These are phyloP conservation scores for Troides aeacus DNA, from an alignment of 2,888 invertebrate species.

Conservation along the genomic window DNA sequence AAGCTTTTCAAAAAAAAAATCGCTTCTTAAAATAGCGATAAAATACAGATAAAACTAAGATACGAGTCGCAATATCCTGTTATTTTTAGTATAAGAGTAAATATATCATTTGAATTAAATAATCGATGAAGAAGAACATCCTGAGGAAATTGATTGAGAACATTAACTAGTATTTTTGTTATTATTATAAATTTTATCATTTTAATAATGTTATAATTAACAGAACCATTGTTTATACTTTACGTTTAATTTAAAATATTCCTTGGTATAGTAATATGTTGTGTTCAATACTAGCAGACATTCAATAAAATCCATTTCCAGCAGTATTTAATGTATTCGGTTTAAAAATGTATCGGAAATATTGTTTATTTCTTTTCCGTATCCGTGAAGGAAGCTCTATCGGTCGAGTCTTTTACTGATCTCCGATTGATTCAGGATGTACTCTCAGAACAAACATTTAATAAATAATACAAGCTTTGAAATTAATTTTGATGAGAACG, in stretches of 20 bases:
- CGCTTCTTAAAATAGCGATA: too few relatives aligned
- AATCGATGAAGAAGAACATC: too few relatives aligned
- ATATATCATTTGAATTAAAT: too few relatives aligned
- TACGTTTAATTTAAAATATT: neutral
- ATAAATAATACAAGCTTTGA: constrained; percentile 6
- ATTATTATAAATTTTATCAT: too few relatives aligned
- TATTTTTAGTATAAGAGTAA: too few relatives aligned
- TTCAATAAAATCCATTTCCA: neutral
- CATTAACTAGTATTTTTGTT: too few relatives aligned
- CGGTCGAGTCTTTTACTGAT: constrained; percentile 11
- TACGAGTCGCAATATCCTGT: too few relatives aligned
- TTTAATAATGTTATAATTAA: too few relatives aligned
- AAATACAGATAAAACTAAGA: too few relatives aligned
- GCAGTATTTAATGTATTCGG: constrained; percentile 6
- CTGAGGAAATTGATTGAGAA: too few relatives aligned
- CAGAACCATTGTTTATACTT: neutral
- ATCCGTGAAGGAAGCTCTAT: constrained; percentile 23
- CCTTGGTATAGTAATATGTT: neutral
- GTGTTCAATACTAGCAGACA: neutral
- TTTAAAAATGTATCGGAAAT: constrained; percentile 28
- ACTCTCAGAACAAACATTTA: constrained; percentile 7
- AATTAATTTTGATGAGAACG: neutral
- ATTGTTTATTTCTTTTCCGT: constrained; percentile 25
- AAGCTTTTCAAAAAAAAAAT: too few relatives aligned
- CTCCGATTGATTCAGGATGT: constrained; percentile 14